Conservation (phyloP, 2,113 vertebrate species). For the Clarias gariepinus region DNA sequence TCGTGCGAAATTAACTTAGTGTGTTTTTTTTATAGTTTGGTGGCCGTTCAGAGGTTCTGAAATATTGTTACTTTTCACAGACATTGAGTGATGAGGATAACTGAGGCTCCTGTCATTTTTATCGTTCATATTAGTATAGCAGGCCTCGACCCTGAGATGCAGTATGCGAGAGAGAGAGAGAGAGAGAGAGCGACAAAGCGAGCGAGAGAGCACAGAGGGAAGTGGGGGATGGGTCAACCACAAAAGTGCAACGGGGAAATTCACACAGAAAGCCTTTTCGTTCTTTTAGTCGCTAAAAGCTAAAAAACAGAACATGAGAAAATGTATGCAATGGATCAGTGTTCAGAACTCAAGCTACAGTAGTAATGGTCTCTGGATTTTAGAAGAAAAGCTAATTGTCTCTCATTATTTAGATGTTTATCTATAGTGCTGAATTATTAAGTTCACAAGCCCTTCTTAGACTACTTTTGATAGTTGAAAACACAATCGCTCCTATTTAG, state of each 20-base stretch:
- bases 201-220: slow-evolving; percentile 43
- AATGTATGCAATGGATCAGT: not conserved
- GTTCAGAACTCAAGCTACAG: not conserved
- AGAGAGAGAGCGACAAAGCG: slow-evolving; percentile 15
- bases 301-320: not conserved
- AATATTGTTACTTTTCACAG: not conserved
- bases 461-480: not conserved
- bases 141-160: slow-evolving; percentile 11
- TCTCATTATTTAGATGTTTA: not conserved
- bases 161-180: slow-evolving; percentile 2
- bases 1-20: too few species aligned
- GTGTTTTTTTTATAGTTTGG: not conserved
- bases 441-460: not conserved
- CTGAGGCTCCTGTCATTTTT: not conserved
- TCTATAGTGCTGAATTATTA: not conserved
- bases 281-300: slow-evolving; percentile 13
- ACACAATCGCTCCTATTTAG: not conserved
- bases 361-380: not conserved
- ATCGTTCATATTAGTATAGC: not conserved
- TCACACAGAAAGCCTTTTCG: slow-evolving; percentile 26
- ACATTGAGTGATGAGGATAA: not conserved
- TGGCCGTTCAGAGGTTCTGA: not conserved
- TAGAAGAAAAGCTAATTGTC: not conserved
- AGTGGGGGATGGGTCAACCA: slow-evolving; percentile 56
- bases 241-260: slow-evolving; percentile 42